Conservation (phyloP, 2,113 vertebrate genomes). For the Eurypyga helias region DNA sequence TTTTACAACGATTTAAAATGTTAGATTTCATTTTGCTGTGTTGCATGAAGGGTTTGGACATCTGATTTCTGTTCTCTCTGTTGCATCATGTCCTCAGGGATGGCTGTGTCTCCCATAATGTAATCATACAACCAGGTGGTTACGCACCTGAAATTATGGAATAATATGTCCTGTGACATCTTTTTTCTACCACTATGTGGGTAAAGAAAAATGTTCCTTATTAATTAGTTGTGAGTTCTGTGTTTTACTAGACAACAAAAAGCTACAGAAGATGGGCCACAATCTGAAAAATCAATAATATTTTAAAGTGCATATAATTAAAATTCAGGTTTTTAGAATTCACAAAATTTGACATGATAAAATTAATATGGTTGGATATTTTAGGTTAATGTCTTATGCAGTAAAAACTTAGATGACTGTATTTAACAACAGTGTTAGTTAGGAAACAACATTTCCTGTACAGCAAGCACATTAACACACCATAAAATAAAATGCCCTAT, state of each 20-base stretch:
- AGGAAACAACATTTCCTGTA: background rate
- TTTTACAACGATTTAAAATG: background rate
- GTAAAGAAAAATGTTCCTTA: background rate
- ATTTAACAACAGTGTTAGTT: background rate
- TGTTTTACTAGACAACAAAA: background rate
- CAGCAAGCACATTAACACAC: background rate
- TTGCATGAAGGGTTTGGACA: rapidly evolving
- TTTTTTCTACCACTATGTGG: background rate
- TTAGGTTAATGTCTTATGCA: conserved; percentile 3
- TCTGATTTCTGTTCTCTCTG: background rate
- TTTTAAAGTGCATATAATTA: background rate
- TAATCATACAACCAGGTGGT: background rate
- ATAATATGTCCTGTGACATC: background rate
- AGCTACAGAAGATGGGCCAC: background rate
- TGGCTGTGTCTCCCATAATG: background rate
- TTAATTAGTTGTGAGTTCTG: background rate
- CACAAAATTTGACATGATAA: background rate
- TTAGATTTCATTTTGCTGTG: rapidly evolving
- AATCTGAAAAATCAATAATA: background rate
- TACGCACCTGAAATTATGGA: background rate
- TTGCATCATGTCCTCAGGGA: rapidly evolving
- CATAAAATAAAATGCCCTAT: background rate
- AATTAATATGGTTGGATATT: background rate
- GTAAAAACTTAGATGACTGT: background rate
- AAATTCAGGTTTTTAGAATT: background rate